Percentiles rank a stretch among this genome's conserved stretches.
Conservation (phyloP, 30 jellyfish, hydroid and myxozoan genomes). For the Rhopilema esculentum region DNA sequence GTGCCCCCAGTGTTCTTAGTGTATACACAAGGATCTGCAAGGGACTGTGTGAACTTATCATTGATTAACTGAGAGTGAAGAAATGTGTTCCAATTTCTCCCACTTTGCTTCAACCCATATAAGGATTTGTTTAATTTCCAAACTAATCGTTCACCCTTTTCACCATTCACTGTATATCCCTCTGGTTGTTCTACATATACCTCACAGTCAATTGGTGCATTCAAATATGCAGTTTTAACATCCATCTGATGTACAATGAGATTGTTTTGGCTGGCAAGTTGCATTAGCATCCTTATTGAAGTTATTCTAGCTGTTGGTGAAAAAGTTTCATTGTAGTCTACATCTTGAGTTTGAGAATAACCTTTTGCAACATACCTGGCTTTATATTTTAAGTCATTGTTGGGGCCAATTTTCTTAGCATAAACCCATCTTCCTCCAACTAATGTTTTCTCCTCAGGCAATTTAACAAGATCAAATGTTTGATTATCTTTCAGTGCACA, state of each 20-base stretch:
- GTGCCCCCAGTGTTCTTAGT: conserved; percentile 20
- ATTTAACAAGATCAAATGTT: conserved; percentile 46
- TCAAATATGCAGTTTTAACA: conserved; percentile 34
- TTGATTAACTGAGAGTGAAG: conserved; percentile 22
- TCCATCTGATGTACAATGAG: conserved; percentile 38
- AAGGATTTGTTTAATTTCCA: conserved; percentile 38
- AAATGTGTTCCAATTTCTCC: conserved; percentile 47
- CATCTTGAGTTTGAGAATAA: conserved; percentile 48
- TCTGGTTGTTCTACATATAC: conserved; percentile 44
- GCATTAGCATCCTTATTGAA: conserved; percentile 27
- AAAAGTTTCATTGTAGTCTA: conserved; percentile 50
- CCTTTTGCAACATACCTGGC: conserved; percentile 78
- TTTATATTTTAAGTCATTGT: conserved; percentile 37
- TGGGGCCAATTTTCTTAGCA: conserved; percentile 17
- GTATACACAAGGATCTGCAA: conserved; percentile 53
- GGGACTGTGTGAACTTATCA: conserved; percentile 20
- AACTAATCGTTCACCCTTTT: conserved; percentile 26
- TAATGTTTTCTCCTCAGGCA: conserved; percentile 52
- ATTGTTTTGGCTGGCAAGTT: conserved; percentile 22
- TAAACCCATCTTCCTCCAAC: conserved; percentile 86
- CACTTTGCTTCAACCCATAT: conserved; percentile 60
- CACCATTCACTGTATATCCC: conserved; percentile 37
- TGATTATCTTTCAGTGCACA: conserved; percentile 41
- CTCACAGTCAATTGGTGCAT: conserved; percentile 68
- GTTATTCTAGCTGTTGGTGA: conserved; percentile 41